Evolutionary conservation across 2,797 vertebrate species (phyloP), one percentile per base, ranked within the genome.

Genomic region (Orestias chungarensis): DNA sequence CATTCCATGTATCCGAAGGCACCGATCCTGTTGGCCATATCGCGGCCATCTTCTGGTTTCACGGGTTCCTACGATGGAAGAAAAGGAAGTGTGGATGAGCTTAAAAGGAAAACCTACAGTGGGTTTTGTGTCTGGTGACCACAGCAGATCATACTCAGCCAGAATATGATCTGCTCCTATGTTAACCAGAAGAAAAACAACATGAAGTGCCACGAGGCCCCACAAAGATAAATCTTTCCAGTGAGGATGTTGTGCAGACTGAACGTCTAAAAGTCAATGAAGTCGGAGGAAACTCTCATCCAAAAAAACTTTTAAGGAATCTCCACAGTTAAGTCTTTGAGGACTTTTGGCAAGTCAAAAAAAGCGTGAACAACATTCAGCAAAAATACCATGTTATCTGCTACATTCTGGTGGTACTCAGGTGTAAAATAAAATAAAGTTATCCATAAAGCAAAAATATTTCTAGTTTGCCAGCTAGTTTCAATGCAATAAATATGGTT

Each of bases 1-100:
- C 97, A 99, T 92, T 99, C 98, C 98, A 99, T 99, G 92, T 99
- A 99, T 89, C 97, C 98, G 72, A 97, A 99, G 89, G 98, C 97
- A 83, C 96, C 88, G 64, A 99, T 99, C 92, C 96, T 95, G 91
- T 98, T 99, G 49, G 97, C 97, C 97, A 99, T 98, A 79, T 98
- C 98, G 80, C 96, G 94, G 57, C 96, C 98, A 65, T 99, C 98
- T 88, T 99, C 98, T 1, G 96, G 95, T 89, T 98, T 99, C 74
- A 99, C 97, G 0, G 97, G 98, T 87, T 99, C 97, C 98, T 99
- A 64, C 49, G n/a, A n/a, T n/a, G n/a, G n/a, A n/a, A 70, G 4
- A 47, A 49, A 77, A 11, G 23, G 59, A 12, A 14, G 35, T 10
- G 11, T 6, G 44, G 20, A 31, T 1, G 3, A 4, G 31, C 9